Conservation (phyloP, 2,888 invertebrate genomes). For the Pandemis corylana region DNA sequence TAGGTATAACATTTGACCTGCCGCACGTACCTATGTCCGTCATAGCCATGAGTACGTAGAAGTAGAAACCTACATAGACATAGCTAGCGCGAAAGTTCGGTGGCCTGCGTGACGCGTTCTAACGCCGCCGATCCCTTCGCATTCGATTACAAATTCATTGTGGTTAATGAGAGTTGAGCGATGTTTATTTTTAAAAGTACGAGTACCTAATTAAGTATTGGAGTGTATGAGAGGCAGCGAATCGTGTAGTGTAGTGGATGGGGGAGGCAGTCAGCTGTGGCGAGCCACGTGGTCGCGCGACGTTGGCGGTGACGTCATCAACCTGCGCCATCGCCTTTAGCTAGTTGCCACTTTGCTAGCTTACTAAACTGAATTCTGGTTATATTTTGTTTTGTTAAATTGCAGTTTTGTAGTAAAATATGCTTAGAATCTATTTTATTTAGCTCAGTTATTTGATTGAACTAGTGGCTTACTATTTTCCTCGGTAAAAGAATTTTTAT, state of each 20-base stretch:
- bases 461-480: too few relatives aligned
- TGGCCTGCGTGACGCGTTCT: conserved; percentile 56
- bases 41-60: not conserved
- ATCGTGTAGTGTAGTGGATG: conserved; percentile 12
- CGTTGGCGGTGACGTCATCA: conserved; percentile 64
- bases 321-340: conserved; percentile 50
- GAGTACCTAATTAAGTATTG: conserved; percentile 5
- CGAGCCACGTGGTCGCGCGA: conserved; percentile 66
- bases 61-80: not conserved
- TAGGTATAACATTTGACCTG: not conserved
- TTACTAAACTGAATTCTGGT: not conserved
- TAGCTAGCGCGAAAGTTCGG: conserved; percentile 50
- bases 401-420: too few relatives aligned
- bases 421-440: too few relatives aligned
- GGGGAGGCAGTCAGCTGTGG: conserved; percentile 63
- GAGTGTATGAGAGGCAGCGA: conserved; percentile 15
- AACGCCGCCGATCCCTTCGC: conserved; percentile 29
- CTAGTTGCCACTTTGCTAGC: conserved; percentile 1
- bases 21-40: not conserved
- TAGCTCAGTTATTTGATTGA: too few relatives aligned
- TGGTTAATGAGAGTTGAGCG: not conserved
- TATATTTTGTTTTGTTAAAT: not conserved
- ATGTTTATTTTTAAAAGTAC: not conserved
- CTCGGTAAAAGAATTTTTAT: too few relatives aligned
- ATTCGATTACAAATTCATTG: conserved; percentile 7